Percentiles rank a stretch among this genome's conserved stretches.
These are phyloP conservation scores for Battus philenor DNA, from an alignment of 1,140 invertebrate species.

Conservation along the genomic window DNA sequence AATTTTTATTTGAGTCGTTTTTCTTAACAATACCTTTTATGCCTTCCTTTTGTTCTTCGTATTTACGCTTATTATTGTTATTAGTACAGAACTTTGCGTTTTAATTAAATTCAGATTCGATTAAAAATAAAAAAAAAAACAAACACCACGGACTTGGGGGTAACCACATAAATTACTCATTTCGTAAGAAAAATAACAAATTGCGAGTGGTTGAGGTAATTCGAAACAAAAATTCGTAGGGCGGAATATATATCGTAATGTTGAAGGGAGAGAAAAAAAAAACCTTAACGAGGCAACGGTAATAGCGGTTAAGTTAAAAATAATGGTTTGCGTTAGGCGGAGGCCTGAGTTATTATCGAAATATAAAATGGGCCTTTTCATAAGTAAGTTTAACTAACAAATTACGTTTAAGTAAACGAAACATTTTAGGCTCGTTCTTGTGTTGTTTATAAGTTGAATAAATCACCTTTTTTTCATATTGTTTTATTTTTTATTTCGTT, in stretches of 20 bases:
- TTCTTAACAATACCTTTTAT: too few species aligned
- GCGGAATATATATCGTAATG: slow-evolving; percentile 19
- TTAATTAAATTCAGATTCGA: too few species aligned
- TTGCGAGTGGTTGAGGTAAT: slow-evolving; percentile 20
- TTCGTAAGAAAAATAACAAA: slow-evolving; percentile 23
- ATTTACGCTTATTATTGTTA: too few species aligned
- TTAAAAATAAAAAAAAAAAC: too few species aligned
- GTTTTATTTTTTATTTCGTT: too few species aligned
- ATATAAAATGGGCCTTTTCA: slow-evolving; percentile 11
- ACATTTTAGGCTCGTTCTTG: too few species aligned
- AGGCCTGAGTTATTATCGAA: slow-evolving; percentile 15
- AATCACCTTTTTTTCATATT: too few species aligned
- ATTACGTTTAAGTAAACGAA: too few species aligned
- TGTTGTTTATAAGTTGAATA: too few species aligned
- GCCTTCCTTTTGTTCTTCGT: too few species aligned
- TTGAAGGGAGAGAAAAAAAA: slow-evolving; percentile 21
- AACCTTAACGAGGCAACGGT: slow-evolving; percentile 24
- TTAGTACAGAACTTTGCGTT: too few species aligned
- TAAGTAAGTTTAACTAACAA: slow-evolving; percentile 5
- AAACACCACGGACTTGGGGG: background rate
- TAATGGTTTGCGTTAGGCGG: slow-evolving; percentile 29
- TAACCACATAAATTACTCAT: slow-evolving; percentile 19
- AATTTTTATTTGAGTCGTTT: too few species aligned
- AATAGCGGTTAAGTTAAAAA: slow-evolving; percentile 32
- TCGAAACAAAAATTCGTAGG: slow-evolving; percentile 23